phyloP scores from a whole-genome alignment of 2,888 invertebrate genomes.

The Therioaphis trifolii region DNA sequence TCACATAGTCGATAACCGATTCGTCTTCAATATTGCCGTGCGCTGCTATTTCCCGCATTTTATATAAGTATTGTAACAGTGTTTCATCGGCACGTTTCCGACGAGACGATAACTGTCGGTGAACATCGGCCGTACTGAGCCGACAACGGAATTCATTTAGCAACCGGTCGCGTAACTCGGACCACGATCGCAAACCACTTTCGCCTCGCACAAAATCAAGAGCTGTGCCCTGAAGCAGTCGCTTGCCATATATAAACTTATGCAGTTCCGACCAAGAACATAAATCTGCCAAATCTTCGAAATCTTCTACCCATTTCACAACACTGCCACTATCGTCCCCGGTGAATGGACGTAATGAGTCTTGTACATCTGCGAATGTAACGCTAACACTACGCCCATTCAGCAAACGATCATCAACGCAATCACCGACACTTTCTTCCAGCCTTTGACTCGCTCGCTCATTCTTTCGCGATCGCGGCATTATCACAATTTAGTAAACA shows the following conservation, averaged over 20 bases:
- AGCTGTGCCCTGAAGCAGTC: slow-evolving; percentile 31
- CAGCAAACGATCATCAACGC: too few species aligned
- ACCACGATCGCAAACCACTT: slow-evolving; percentile 13
- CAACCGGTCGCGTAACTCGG: background rate
- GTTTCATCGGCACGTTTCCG: slow-evolving; percentile 2
- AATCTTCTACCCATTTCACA: background rate
- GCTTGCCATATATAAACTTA: slow-evolving; percentile 23
- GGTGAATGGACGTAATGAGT: too few species aligned
- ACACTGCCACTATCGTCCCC: too few species aligned
- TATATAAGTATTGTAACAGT: slow-evolving; percentile 68
- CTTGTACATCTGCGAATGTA: too few species aligned
- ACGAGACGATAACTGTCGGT: slow-evolving; percentile 5
- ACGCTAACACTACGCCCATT: too few species aligned
- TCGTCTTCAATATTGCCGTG: slow-evolving; percentile 67
- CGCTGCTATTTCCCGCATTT: slow-evolving; percentile 68
- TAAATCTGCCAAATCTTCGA: slow-evolving; percentile 7
- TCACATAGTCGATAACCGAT: slow-evolving; percentile 68
- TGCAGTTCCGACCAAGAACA: background rate
- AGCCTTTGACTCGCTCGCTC: too few species aligned
- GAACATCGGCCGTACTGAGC: background rate
- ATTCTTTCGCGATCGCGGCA: too few species aligned
- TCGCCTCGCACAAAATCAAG: background rate
- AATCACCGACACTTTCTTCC: too few species aligned
- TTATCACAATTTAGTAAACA: too few species aligned
- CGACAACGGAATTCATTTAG: background rate